Evolutionary conservation across 2,113 vertebrate species (phyloP), one percentile per base, ranked within the genome.

Genomic region (Spea multiplicata): DNA sequence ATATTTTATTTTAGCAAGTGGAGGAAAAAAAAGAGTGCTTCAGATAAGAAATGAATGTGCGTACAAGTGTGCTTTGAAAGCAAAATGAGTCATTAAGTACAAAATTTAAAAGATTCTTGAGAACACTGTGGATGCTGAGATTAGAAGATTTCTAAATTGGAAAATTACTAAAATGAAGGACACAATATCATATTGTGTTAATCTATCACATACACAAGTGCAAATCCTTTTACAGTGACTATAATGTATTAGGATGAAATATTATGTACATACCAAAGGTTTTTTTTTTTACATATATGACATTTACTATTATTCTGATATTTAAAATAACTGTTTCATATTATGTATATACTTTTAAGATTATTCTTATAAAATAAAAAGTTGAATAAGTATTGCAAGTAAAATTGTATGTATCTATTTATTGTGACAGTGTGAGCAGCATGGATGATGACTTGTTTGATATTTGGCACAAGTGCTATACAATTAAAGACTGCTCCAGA

Each of bases 71-170:
- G 9, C 65, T 78, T 5, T 77, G 66, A 78, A 73, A 59, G 48
- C 17, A 74, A 74, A 72, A 66, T 67, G 14, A 80, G 71, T 68
- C 45, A 68, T 80, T 80, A 80, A 61, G 78, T 50, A 61, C 8
- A 68, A 13, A 68, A 45, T 80, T 68, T 44, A 6, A 68, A 80
- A 80, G 77, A 73, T 59, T 59, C 64, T 73, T 49, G 45, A 80
- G 16, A 59, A 72, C 71, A 67, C 65, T 30, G 49, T 44, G n/a
- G 55, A 80, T 67, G 4, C 49, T 59, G 6, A 80, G 50, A 80
- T 80, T 53, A 68, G 45, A 68, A 46, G 52, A 61, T 50, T 61
- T 7, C 49, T 52, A 68, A 67, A 74, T n/a, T 57, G 12, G 65
- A 74, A 66, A 68, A 61, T 74, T 61, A 44, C 17, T 49, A 66